Percentiles rank a stretch among this genome's conserved stretches.
phyloP scores from a whole-genome alignment of 2,888 invertebrate genomes.

The Gisinianus flammeolus region DNA sequence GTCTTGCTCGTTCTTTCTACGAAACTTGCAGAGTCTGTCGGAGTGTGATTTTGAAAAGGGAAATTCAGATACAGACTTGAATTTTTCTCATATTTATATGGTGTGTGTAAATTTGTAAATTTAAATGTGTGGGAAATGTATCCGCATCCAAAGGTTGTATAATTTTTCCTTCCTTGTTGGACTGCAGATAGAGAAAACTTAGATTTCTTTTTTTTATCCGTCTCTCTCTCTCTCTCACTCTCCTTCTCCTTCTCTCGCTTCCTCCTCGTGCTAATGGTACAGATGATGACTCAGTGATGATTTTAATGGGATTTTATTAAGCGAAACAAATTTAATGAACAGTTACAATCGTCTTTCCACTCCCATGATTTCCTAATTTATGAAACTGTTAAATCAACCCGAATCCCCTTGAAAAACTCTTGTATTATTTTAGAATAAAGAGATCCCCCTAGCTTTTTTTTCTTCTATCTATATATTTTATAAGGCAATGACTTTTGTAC shows the following conservation, averaged over 20 bases:
- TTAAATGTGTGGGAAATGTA: too few species aligned
- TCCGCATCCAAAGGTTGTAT: too few species aligned
- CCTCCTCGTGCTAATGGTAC: constrained; percentile 16
- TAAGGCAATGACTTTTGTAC: too few species aligned
- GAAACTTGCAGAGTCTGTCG: too few species aligned
- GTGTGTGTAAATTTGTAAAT: neutral
- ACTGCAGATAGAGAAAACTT: too few species aligned
- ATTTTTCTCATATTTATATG: too few species aligned
- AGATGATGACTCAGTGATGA: constrained; percentile 32
- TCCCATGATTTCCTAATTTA: constrained; percentile 45
- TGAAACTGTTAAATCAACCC: constrained; percentile 36
- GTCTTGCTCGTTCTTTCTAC: too few species aligned
- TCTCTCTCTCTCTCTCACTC: constrained; percentile 13
- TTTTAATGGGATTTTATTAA: constrained; percentile 49
- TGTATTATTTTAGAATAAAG: constrained; percentile 11
- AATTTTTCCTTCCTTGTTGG: too few species aligned
- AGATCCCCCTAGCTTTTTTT: too few species aligned
- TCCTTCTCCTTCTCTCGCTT: constrained; percentile 2
- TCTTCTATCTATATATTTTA: too few species aligned
- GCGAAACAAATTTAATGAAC: constrained; percentile 53
- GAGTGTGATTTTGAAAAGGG: too few species aligned
- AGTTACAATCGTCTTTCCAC: constrained; percentile 51
- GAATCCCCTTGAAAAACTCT: constrained; percentile 16
- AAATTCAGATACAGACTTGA: too few species aligned
- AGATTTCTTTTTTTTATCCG: neutral